These are phyloP conservation scores for Scopus umbretta DNA, from an alignment of 2,113 vertebrate genomes.

Conservation along the genomic window DNA sequence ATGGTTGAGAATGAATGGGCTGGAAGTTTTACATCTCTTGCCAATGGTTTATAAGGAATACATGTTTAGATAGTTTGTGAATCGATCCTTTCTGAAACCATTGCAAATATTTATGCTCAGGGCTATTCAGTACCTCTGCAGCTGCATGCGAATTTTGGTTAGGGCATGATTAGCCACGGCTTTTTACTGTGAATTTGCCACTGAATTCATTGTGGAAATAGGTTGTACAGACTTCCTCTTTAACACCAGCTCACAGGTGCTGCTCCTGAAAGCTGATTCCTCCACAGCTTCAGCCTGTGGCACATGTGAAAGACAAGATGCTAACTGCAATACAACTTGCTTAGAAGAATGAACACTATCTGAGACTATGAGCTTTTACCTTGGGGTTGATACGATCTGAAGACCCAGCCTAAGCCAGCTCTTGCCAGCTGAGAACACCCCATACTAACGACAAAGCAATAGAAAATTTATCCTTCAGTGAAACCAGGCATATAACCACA, in stretches of 20 bases:
- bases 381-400: neutral
- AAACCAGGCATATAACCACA: too few species aligned
- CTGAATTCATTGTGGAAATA: neutral
- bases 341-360: neutral
- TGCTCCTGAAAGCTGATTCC: neutral
- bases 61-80: neutral
- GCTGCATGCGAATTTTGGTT: neutral
- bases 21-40: neutral
- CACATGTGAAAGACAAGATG: neutral
- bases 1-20: neutral
- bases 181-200: neutral
- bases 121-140: neutral
- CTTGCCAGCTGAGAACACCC: neutral
- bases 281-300: neutral
- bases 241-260: neutral
- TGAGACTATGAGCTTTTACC: neutral
- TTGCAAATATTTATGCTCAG: neutral
- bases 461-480: neutral
- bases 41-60: neutral
- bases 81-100: neutral
- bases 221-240: neutral
- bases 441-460: neutral
- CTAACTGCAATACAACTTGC: neutral
- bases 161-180: neutral
- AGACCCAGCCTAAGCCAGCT: neutral